Percentiles rank a stretch among this genome's conserved stretches.
phyloP scores from a whole-genome alignment of 2,797 vertebrate genomes.

The Salmo trutta region DNA sequence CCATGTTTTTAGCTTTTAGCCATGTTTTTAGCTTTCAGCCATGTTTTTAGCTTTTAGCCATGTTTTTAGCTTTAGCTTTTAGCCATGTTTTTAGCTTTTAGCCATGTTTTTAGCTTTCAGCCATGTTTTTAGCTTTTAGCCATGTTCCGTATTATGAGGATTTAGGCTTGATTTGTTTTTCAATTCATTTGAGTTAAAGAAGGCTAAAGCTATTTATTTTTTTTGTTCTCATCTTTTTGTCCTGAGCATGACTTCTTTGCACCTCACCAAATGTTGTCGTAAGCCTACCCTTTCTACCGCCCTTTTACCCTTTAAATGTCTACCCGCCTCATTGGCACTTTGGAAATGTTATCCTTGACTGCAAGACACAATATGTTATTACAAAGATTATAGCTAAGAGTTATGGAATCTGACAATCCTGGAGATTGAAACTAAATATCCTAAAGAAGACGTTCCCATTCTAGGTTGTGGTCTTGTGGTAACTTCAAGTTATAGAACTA shows the following conservation, averaged over 20 bases:
- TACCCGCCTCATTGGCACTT: constrained; percentile 48
- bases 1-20: constrained; percentile 82
- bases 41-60: constrained; percentile 79
- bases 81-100: constrained; percentile 80
- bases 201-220: constrained; percentile 41
- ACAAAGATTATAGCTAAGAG: not conserved
- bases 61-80: constrained; percentile 80
- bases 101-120: constrained; percentile 80
- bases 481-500: too few species aligned
- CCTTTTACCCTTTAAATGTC: constrained; percentile 74
- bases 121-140: constrained; percentile 80
- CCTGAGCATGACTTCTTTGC: constrained; percentile 92
- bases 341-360: constrained; percentile 58
- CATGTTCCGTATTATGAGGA: constrained; percentile 75
- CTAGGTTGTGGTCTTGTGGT: too few species aligned
- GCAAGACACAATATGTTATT: constrained; percentile 23
- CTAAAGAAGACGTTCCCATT: too few species aligned
- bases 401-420: too few species aligned
- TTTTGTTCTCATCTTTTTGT: constrained; percentile 55
- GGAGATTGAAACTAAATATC: too few species aligned
- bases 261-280: constrained; percentile 97
- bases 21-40: too few species aligned
- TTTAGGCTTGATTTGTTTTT: constrained; percentile 65
- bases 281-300: constrained; percentile 74
- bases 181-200: constrained; percentile 63